phyloP scores from a whole-genome alignment of 1,140 invertebrate genomes.

The Atta cephalotes region DNA sequence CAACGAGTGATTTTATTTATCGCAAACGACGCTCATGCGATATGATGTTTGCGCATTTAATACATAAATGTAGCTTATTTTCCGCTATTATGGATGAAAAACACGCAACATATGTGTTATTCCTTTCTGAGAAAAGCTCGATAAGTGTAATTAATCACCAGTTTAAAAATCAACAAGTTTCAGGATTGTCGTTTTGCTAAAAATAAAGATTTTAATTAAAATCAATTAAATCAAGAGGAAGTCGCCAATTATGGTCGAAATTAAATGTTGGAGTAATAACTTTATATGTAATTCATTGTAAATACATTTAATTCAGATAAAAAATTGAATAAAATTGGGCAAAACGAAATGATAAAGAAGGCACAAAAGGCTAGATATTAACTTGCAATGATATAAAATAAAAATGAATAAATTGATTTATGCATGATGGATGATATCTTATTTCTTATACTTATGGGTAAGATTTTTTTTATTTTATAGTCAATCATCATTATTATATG shows the following conservation, averaged over 20 bases:
- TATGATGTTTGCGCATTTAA: neutral
- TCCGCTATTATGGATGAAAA: neutral
- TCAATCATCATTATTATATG: too few relatives aligned
- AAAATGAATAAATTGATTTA: neutral
- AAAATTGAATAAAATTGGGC: neutral
- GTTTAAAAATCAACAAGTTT: neutral
- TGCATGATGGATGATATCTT: neutral
- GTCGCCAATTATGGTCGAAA: too few relatives aligned
- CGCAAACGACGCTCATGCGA: neutral
- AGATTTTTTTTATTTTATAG: neutral
- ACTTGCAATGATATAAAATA: neutral
- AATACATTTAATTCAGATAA: neutral
- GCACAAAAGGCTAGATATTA: neutral
- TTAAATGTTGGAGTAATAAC: too few relatives aligned
- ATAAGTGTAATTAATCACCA: neutral
- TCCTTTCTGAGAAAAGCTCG: neutral
- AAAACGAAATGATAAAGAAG: constrained; percentile 14
- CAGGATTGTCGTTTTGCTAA: neutral
- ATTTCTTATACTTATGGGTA: neutral
- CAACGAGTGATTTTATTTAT: constrained; percentile 39
- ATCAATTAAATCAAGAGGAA: too few relatives aligned
- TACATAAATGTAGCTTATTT: neutral
- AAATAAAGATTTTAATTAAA: neutral
- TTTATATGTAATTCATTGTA: too few relatives aligned
- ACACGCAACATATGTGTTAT: neutral